Percentiles rank a stretch among this genome's conserved stretches.
phyloP scores from a whole-genome alignment of 2,797 vertebrate species.

The Ceyx erithaca region DNA sequence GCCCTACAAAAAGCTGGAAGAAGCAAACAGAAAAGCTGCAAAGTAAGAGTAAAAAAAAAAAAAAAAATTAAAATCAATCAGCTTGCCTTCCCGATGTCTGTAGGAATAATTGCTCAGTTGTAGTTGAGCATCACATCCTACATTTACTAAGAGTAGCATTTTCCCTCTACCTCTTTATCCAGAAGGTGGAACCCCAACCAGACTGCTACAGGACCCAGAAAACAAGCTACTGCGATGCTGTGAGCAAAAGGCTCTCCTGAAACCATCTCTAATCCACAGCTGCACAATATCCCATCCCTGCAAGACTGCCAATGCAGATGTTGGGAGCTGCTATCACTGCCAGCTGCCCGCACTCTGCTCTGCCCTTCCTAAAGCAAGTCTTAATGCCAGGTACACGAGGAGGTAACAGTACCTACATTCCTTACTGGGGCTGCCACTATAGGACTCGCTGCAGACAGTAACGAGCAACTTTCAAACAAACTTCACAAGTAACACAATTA shows the following conservation, averaged over 20 bases:
- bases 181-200: not conserved
- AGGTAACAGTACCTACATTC: not conserved
- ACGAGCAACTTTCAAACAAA: not conserved
- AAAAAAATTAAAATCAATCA: not conserved
- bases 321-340: not conserved
- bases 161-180: not conserved
- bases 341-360: not conserved
- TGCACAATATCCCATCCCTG: not conserved
- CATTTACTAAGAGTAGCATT: not conserved
- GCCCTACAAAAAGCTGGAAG: not conserved
- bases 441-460: not conserved
- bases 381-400: not conserved
- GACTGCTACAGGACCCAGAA: not conserved
- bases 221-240: not conserved
- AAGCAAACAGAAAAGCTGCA: not conserved
- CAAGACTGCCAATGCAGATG: not conserved
- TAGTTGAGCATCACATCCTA: not conserved
- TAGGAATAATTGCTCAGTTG: not conserved
- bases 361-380: not conserved
- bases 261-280: not conserved
- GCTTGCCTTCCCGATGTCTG: not conserved
- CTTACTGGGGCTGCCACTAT: not conserved
- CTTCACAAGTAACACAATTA: not conserved
- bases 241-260: not conserved
- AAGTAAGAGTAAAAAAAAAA: not conserved